Evolutionary conservation across 2,797 vertebrate genomes (phyloP).

Genomic region (Strix occidentalis): DNA sequence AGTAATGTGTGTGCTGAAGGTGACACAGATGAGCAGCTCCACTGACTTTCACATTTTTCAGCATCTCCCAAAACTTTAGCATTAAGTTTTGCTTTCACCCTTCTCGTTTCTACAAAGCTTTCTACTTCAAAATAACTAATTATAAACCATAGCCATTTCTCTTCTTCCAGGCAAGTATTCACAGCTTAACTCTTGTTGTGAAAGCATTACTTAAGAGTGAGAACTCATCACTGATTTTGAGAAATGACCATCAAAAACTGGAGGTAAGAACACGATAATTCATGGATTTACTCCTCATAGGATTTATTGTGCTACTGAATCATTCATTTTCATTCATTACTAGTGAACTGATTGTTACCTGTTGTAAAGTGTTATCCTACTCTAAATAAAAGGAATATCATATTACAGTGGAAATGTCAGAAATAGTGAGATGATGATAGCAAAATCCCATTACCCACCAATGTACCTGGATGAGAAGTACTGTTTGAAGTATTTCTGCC

Average conservation of each 20-base stretch:
- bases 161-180: slow-evolving; percentile 83
- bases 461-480: neutral
- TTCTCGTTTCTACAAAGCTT: neutral
- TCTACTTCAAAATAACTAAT: neutral
- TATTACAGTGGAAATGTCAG: neutral
- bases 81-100: neutral
- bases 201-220: slow-evolving; percentile 80
- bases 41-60: neutral
- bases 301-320: neutral
- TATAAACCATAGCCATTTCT: neutral
- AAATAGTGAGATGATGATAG: neutral
- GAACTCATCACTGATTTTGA: slow-evolving; percentile 80
- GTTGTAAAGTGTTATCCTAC: neutral
- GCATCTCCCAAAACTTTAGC: neutral
- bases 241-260: slow-evolving; percentile 72
- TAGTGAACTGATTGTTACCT: neutral
- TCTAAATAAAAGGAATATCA: neutral
- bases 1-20: neutral
- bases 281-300: neutral
- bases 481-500: neutral
- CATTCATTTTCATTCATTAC: neutral
- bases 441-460: neutral
- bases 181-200: slow-evolving; percentile 81
- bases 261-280: slow-evolving; percentile 75
- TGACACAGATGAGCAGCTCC: neutral